Base-by-base conservation (phyloP, 2,888 invertebrate genomes). In the Thumatha senex region DNA sequence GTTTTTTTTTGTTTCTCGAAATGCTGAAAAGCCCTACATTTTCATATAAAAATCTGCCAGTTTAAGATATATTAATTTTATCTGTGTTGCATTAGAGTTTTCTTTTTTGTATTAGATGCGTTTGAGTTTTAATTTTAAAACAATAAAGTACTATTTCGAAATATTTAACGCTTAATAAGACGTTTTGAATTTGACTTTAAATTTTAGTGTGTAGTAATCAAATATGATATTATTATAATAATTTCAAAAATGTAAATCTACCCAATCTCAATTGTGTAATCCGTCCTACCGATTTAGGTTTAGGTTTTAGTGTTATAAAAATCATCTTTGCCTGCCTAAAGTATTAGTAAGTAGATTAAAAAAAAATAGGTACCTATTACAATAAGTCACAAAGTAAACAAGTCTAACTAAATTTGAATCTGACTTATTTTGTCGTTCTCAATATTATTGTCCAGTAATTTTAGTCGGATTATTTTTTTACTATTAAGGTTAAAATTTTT, bases 211-310 rank as follows among this genome's bases (percentile, higher is more conserved):
- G n/a, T 24, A 24, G n/a, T 24, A 24, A 24, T 24, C n/a, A 24
- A 24, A 24, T 24, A 24, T 2, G 18, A 24, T 24, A 4, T 24
- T 24, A 4, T 24, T 24, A 24, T 24, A 24, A 24, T 24, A 2
- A 4, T 2, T 24, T 24, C 5, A 24, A 24, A 2, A 24, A 24
- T 24, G 18, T 24, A 24, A 24, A 4, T 24, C 2, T 24, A 5
- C 5, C 18, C 18, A 24, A 10, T 72, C 69, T 77, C 76, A 72
- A 74, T 76, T 78, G 81, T 80, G 66, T 75, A 71, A 77, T 88
- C 89, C 90, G 89, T 90, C 90, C 90, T 88, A 70, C 84, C 85
- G 80, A 82, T 67, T 72, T 75, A 77, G 63, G 48, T 62, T 56
- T 66, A 72, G 62, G 38, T 55, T 5, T 50, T 60, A 48, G 44